Evolutionary conservation across 2,113 vertebrate genomes (phyloP).

Genomic region (Chiloscyllium plagiosum): DNA sequence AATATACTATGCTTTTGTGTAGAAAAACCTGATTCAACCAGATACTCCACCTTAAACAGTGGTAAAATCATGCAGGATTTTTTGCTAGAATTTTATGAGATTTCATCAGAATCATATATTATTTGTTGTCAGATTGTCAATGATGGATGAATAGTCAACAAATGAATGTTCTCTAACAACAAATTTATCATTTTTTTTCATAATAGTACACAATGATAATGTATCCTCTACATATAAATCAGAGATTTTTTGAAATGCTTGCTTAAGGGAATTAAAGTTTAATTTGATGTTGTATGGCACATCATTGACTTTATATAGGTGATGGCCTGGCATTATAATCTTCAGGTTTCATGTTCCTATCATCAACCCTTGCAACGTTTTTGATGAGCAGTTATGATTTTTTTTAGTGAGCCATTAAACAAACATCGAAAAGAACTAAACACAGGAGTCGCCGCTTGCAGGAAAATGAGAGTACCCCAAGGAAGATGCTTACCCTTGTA

Average conservation of each 20-base stretch:
- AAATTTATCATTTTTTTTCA: not conserved
- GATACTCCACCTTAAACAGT: not conserved
- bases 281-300: not conserved
- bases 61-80: not conserved
- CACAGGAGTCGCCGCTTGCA: not conserved
- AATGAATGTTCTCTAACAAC: not conserved
- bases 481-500: not conserved
- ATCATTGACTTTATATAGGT: not conserved
- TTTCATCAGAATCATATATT: not conserved
- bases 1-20: not conserved
- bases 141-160: constrained; percentile 31
- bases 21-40: not conserved
- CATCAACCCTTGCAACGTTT: not conserved
- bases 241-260: not conserved
- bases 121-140: not conserved
- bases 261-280: constrained; percentile 6
- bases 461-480: not conserved
- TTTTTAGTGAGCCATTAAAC: not conserved
- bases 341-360: not conserved
- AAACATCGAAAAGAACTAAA: not conserved
- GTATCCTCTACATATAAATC: not conserved
- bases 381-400: not conserved
- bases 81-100: not conserved
- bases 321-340: not conserved
- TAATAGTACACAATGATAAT: not conserved